Percentiles rank a stretch among this genome's conserved stretches.
These are phyloP conservation scores for Pandemis corylana DNA, from an alignment of 2,888 invertebrate species.

Conservation along the genomic window DNA sequence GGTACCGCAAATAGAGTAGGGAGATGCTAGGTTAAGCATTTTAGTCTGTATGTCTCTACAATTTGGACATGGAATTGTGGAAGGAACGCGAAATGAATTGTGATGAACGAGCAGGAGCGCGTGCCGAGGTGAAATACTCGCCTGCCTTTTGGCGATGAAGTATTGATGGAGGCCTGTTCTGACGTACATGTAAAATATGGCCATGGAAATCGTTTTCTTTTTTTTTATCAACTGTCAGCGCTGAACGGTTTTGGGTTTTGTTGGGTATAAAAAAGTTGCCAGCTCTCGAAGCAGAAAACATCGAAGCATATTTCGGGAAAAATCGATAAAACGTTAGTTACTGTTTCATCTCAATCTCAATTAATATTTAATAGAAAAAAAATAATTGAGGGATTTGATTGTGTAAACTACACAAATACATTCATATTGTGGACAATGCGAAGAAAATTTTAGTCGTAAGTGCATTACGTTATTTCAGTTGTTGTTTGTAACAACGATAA, in stretches of 20 bases:
- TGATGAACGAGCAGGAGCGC: constrained; percentile 49
- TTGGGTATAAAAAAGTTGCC: constrained; percentile 15
- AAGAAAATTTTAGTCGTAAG: too few relatives aligned
- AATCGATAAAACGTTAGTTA: too few relatives aligned
- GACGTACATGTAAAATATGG: constrained; percentile 48
- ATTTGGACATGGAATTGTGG: constrained; percentile 47
- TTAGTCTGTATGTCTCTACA: constrained; percentile 41
- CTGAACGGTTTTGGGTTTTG: constrained; percentile 32
- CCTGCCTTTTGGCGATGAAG: constrained; percentile 51
- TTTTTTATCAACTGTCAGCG: constrained; percentile 39
- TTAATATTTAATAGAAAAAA: too few relatives aligned
- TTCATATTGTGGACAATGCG: too few relatives aligned
- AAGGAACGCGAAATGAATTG: constrained; percentile 52
- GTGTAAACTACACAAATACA: too few relatives aligned
- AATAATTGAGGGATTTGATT: too few relatives aligned
- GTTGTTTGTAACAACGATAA: too few relatives aligned
- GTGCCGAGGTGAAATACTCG: constrained; percentile 49
- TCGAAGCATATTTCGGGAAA: neutral
- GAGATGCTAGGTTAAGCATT: constrained; percentile 13
- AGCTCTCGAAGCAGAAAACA: constrained; percentile 8
- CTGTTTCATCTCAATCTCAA: too few relatives aligned
- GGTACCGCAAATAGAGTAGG: constrained; percentile 4
- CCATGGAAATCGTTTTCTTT: constrained; percentile 45
- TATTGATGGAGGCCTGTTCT: constrained; percentile 49
- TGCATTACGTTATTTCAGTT: too few relatives aligned